Base-by-base conservation (phyloP, 2,113 vertebrate genomes). In the Periophthalmodon schlosseri region DNA sequence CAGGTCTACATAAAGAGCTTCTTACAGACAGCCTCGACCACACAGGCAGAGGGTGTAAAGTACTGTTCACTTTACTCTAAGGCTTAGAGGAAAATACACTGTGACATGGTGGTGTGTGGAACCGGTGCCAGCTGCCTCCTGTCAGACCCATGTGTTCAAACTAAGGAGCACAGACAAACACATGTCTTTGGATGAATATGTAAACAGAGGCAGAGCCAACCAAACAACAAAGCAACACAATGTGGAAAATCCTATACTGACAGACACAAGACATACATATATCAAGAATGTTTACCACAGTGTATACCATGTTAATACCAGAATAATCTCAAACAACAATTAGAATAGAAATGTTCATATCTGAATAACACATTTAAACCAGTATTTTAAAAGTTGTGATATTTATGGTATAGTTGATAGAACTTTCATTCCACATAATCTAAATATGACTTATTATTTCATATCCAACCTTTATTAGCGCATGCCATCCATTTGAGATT, bases 401-500 rank as follows among this genome's bases (percentile, higher is more conserved):
- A n/a, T 21, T 21, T 21, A 18, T n/a, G 9, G 9, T 8, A 10
- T 21, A 56, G 52, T 56, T n/a, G 8, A 56, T 21, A 28, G 24
- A 60, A 24, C 3, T 60, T 28, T 28, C 21, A 28, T 24, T 13
- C 12, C 12, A 28, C 13, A 28, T 60, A 15, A 60, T 60, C 14
- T 28, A 24, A 28, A 60, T 28, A 28, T 60, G 10, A 23, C 10
- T 14, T 60, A 60, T 28, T 60, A 28, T 28, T 60, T 56, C 52
- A 76, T 50, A 83, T 75, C 87, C 75, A 77, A 99, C 98, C 98
- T 98, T 99, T 99, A 91, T 99, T 99, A 75, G 97, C 97, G 86
- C 98, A 99, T 18, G 98, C 98, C 97, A 99, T 99, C 98, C 98
- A 99, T 92, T 99, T 99, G 58, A 99, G 92, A 82, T 99, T 99